Percentiles rank a stretch among this genome's conserved stretches.
These are phyloP conservation scores for Syngnathus scovelli DNA, from an alignment of 2,113 vertebrate species.

Conservation along the genomic window DNA sequence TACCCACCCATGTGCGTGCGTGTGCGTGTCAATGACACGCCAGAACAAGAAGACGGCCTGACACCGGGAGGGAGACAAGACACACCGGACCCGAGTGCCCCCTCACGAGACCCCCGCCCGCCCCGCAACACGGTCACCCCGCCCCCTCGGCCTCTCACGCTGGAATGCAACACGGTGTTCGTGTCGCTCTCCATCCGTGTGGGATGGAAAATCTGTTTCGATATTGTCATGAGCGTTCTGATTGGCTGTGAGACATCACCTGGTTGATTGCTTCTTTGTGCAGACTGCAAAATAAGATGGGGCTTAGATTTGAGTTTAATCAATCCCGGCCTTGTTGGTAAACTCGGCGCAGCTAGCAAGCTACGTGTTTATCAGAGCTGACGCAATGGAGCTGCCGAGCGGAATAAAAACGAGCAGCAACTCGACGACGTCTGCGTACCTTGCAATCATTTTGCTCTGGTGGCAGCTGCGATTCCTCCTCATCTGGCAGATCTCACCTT, in stretches of 20 bases:
- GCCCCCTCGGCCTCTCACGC: slow-evolving; percentile 31
- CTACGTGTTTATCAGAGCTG: not conserved
- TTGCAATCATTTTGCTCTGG: slow-evolving; percentile 46
- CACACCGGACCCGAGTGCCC: slow-evolving; percentile 45
- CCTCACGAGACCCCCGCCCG: slow-evolving; percentile 8
- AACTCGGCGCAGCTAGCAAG: not conserved
- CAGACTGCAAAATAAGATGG: no score
- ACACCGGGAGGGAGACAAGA: slow-evolving; percentile 73
- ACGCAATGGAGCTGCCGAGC: not conserved
- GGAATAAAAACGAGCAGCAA: slow-evolving; percentile 13
- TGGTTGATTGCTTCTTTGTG: not conserved
- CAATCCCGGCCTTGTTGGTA: not conserved
- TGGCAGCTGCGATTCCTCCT: slow-evolving; percentile 58
- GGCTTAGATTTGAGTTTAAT: no score
- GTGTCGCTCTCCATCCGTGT: slow-evolving; percentile 50
- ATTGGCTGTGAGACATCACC: not conserved
- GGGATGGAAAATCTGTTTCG: no score
- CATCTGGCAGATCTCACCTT: slow-evolving; percentile 33
- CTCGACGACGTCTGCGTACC: slow-evolving; percentile 39
- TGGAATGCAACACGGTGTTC: slow-evolving; percentile 60
- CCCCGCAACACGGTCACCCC: slow-evolving; percentile 21
- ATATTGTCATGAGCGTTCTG: not conserved
- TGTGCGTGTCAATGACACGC: slow-evolving; percentile 79
- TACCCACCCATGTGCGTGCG: slow-evolving; percentile 30
- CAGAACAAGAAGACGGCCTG: slow-evolving; percentile 71